Base-by-base conservation (phyloP, 2,888 invertebrate species). In the Platycheirus rosarum region DNA sequence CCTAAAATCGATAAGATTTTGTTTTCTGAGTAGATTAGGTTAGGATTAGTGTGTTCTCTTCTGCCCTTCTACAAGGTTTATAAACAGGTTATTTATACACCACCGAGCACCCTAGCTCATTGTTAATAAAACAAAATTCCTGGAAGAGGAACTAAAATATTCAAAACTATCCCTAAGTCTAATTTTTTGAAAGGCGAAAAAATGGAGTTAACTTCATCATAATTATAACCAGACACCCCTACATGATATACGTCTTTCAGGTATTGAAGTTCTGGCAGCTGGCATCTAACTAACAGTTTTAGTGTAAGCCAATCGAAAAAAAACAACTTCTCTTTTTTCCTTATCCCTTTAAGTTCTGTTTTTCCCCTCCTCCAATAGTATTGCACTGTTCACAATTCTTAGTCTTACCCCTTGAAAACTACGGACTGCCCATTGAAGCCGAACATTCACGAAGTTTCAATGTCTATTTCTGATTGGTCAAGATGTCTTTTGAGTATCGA, bases 291-390 rank as follows among this genome's bases (percentile, higher is more conserved):
- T 82, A 51, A 60, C 60, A 44, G 44, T 29, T n/a, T 44, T 18
- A 44, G 5, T 57, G 57, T 40, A 82, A 76, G 57, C 82, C 82
- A 82, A 82, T 82, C 62, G 66, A 66, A 82, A 32, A n/a, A 68
- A 77, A 77, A n/a, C 55, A 46, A 40, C 62, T 68, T 49, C 53
- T 42, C 55, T 11, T 32, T 48, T 18, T n/a, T 40, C 48, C 11
- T 62, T 63, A 55, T 77, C 68, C 76, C 76, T 68, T 77, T 7
- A 11, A 29, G 11, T 20, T 37, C 49, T 14, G 63, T 0, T 49
- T 76, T 82, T 77, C 77, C 82, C 82, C 77, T 82, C 44, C 57
- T 73, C 73, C 51, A 82, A 68, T 63, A 71, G 68, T 71, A 77
- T 73, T 82, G 82, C 77, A 57, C 73, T 65, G 63, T 49, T 42